Base-by-base conservation (phyloP, 2,888 invertebrate species). In the Lasioglossum figueresi region DNA sequence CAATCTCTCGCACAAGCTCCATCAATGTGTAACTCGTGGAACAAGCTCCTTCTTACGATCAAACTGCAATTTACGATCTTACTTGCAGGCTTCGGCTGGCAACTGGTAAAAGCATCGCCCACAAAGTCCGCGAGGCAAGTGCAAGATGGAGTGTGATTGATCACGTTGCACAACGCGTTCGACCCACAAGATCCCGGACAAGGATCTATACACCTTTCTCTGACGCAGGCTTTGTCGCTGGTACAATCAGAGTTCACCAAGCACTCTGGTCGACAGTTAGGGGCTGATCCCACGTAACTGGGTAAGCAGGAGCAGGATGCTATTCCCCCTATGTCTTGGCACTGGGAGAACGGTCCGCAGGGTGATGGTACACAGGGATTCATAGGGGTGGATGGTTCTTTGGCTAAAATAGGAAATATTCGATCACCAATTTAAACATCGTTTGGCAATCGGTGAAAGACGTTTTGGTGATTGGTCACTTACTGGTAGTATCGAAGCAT, bases 281-380 rank as follows among this genome's bases (percentile, higher is more conserved):
- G 93, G 23, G 93, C 93, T 87, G 95, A 94, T 27, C 96, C 96
- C 56, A 95, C 91, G 85, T 95, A 96, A 87, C 94, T 95, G 5
- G 95, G 93, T 31, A 95, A 90, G 84, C 96, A 96, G 27, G 95
- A 94, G 88, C 96, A 96, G 10, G 95, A 92, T 16, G 95, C 82
- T 45, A 82, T 83, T 19, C 87, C 88, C 45, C 97, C 97, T 88
- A 95, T 95, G 90, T 96, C 96, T 93, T 95, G 96, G 92, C 97
- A 97, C 93, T 96, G 95, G 12, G 97, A 96, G 93, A 97, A 97
- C 16, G 96, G 96, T 37, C 97, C 97, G 91, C 97, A 97, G 16
- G 97, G 97, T 52, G 97, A 97, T 73, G 97, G 97, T 76, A 96
- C 95, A 92, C 97, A 97, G n/a, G 97, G 97, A 83, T 97, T 91